phyloP scores from a whole-genome alignment of 2,888 invertebrate genomes.

The Harmothoe impar region DNA sequence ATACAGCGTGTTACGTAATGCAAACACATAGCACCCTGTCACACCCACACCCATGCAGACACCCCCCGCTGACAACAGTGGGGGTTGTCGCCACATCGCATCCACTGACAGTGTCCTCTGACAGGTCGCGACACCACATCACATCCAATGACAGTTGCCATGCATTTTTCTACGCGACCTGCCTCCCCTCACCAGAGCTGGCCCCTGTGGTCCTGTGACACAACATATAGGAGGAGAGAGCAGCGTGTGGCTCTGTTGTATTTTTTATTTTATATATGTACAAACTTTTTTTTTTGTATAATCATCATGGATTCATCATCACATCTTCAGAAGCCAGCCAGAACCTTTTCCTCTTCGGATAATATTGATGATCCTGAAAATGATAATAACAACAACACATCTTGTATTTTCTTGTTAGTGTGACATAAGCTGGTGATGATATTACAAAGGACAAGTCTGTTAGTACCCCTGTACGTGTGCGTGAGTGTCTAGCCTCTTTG shows the following conservation, averaged over 20 bases:
- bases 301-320: constrained; percentile 46
- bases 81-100: neutral
- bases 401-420: constrained; percentile 3
- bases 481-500: neutral
- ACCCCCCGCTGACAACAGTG: constrained; percentile 24
- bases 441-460: neutral
- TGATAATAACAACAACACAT: neutral
- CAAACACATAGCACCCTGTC: constrained; percentile 68
- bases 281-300: constrained; percentile 25
- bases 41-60: constrained; percentile 3
- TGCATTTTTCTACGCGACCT: constrained; percentile 51
- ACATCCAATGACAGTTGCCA: constrained; percentile 58
- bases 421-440: constrained; percentile 22
- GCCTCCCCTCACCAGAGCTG: neutral
- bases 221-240: neutral
- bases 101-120: constrained; percentile 29
- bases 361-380: neutral
- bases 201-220: neutral
- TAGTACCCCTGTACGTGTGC: neutral
- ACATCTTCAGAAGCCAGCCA: constrained; percentile 46
- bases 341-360: neutral
- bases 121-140: constrained; percentile 14
- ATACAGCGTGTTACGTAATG: constrained; percentile 84
- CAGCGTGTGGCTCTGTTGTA: constrained; percentile 43
- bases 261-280: constrained; percentile 10